These are phyloP conservation scores for Rhagophthalmus giganteus DNA, from an alignment of 2,888 invertebrate species.

Conservation along the genomic window DNA sequence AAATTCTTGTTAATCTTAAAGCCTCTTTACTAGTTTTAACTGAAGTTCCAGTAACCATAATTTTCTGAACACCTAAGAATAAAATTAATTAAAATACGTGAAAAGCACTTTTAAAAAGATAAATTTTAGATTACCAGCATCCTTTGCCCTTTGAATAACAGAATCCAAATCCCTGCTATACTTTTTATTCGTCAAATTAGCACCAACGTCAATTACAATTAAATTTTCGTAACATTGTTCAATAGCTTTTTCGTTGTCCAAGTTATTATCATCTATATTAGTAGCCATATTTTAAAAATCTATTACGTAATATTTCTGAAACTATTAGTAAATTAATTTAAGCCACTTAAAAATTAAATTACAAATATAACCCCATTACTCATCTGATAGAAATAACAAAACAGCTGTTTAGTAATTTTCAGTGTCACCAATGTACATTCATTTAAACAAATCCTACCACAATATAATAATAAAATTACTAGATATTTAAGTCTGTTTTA, in stretches of 20 bases:
- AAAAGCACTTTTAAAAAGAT: no score
- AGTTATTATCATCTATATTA: conserved; percentile 9
- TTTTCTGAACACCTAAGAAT: conserved; percentile 85
- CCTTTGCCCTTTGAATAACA: conserved; percentile 88
- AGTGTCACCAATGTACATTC: neutral
- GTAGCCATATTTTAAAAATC: conserved; percentile 17
- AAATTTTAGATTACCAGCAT: conserved; percentile 70
- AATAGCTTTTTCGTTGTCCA: conserved; percentile 54
- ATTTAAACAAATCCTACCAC: no score
- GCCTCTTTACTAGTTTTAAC: conserved; percentile 90
- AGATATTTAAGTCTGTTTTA: no score
- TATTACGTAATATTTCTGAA: conserved; percentile 11
- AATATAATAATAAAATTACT: neutral
- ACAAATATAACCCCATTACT: conserved; percentile 39
- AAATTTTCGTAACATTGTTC: conserved; percentile 88
- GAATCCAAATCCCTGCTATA: conserved; percentile 90
- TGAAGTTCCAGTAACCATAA: conserved; percentile 91
- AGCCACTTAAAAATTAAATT: conserved; percentile 32
- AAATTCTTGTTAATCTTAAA: conserved; percentile 82
- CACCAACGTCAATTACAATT: conserved; percentile 88
- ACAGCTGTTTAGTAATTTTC: conserved; percentile 6
- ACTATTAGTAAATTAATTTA: conserved; percentile 18
- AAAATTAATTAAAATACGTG: no score
- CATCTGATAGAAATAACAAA: conserved; percentile 23
- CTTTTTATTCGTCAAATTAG: conserved; percentile 92